Base-by-base conservation (phyloP, 2,888 invertebrate species). In the Melanostoma scalare region DNA sequence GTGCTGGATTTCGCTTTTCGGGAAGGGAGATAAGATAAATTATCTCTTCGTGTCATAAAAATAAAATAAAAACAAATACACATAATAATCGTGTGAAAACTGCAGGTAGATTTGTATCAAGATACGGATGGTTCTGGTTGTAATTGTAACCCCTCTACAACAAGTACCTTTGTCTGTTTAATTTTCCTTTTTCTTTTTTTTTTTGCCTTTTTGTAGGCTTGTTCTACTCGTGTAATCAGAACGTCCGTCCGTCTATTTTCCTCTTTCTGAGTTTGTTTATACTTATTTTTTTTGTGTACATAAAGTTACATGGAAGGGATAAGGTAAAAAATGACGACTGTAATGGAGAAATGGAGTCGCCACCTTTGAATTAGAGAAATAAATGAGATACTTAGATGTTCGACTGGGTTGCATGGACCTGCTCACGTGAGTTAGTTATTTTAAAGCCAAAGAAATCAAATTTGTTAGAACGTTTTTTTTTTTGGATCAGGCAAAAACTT, bases 81-180 rank as follows among this genome's bases (percentile, higher is more conserved):
- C 74, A 75, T 79, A 79, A 84, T 79, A 84, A 84, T 84, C 84
- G 84, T 84, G 84, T 84, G 84, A 84, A 84, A 84, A 79, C 46
- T 69, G 69, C 84, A 84, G 84, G 84, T 84, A 84, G 79, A 75
- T 75, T 78, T 44, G 38, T 74, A 68, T 78, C 69, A 53, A 60
- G 50, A 50, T 72, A 52, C 58, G 31, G 53, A 63, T 55, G 63
- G 46, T 53, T 67, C 35, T 42, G 46, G 31, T 53, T 33, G 60
- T 56, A 20, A 6, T 9, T 31, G 20, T 20, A 35, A 31, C 46
- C 71, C 56, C 56, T 1, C 1, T 69, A 72, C 38, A 60, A 60
- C 78, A 78, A 72, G 78, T 78, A 77, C 56, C 33, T 38, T 50
- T 50, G 61, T 48, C 36, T 48, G 61, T 63, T 63, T 20, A n/a